phyloP scores from a whole-genome alignment of 2,797 vertebrate species.

The Arnoldichthys spilopterus region DNA sequence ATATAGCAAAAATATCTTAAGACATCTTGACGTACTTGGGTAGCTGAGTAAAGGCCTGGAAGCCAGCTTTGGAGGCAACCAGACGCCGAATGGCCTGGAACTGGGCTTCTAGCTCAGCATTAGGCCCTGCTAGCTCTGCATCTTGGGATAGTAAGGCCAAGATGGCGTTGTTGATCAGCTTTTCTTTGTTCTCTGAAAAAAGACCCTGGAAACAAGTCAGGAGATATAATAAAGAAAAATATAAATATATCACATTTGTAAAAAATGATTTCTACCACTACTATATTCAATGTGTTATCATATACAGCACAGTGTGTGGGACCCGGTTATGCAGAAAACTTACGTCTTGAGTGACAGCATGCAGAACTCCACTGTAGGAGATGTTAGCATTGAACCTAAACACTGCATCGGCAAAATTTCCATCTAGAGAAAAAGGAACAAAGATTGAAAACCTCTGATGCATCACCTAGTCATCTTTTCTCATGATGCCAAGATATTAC shows the following conservation, averaged over 20 bases:
- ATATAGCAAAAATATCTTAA: background rate
- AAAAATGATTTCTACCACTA: too few relatives aligned
- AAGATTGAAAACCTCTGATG: background rate
- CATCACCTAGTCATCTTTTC: too few relatives aligned
- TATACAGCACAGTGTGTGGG: background rate
- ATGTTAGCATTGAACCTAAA: conserved; percentile 98
- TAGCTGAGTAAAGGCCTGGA: conserved; percentile 98
- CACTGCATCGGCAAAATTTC: conserved; percentile 95
- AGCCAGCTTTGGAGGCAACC: conserved; percentile 98
- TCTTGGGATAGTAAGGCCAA: conserved; percentile 95
- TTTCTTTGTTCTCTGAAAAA: conserved; percentile 99
- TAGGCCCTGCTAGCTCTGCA: conserved; percentile 84
- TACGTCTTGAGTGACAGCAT: conserved; percentile 98
- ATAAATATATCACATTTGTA: too few relatives aligned
- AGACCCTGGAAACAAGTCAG: conserved; percentile 82
- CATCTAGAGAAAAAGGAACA: conserved; percentile 76
- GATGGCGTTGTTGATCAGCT: conserved; percentile 97
- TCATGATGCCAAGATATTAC: too few relatives aligned
- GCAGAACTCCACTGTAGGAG: conserved; percentile 97
- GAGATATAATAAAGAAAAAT: background rate
- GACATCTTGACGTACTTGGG: conserved; percentile 86
- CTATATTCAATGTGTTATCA: too few relatives aligned
- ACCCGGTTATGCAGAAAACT: too few relatives aligned
- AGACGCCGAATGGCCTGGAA: conserved; percentile 96
- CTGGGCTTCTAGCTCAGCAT: conserved; percentile 94